Evolutionary conservation across 2,113 vertebrate genomes (phyloP), one percentile per base, ranked within the genome.

Genomic region (Tapirus terrestris): DNA sequence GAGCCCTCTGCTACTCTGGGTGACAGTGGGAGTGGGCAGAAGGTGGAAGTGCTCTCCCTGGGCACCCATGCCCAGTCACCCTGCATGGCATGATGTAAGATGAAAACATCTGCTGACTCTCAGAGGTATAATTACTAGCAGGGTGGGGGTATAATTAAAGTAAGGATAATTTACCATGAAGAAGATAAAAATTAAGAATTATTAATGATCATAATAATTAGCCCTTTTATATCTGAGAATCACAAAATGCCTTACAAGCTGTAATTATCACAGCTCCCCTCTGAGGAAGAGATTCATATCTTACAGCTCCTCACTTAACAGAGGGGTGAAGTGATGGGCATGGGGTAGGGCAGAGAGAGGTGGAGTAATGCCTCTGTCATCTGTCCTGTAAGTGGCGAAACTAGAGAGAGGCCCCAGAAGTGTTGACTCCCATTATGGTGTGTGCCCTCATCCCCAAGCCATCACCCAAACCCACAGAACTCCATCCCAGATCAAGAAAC

Each of bases 111-210:
- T 98, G 98, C 98, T 98, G 97, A 98, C 97, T 96, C 95, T 96
- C 73, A 90, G 79, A 89, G 94, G 56, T 97, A 29, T 98, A 98
- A 98, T 98, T 97, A 98, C 92, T 51, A 85, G 43, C 80, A 95
- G 98, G 97, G 98, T 98, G 97, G 95, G 96, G 97, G 20, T 96
- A 21, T 97, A 98, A 98, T 98, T 97, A 98, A 96, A 90, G 87
- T 73, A 92, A 80, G 72, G 81, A 77, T 98, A 97, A 98, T 98
- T 97, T 95, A 97, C 94, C 95, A 97, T 84, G 79, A 98, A 98
- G 97, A 94, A 98, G 98, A 98, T 98, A 98, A 98, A 98, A 98
- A 98, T 98, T 98, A 98, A 98, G 94, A 98, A 97, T 98, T 97
- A 97, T 96, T 98, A 98, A 98, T 93, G 96, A 96, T 97, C 92